A percentile compares a stretch with the other conserved stretches of the same genome.
Conservation (phyloP, 2,888 invertebrate genomes). For the Lasioglossum villosulum region DNA sequence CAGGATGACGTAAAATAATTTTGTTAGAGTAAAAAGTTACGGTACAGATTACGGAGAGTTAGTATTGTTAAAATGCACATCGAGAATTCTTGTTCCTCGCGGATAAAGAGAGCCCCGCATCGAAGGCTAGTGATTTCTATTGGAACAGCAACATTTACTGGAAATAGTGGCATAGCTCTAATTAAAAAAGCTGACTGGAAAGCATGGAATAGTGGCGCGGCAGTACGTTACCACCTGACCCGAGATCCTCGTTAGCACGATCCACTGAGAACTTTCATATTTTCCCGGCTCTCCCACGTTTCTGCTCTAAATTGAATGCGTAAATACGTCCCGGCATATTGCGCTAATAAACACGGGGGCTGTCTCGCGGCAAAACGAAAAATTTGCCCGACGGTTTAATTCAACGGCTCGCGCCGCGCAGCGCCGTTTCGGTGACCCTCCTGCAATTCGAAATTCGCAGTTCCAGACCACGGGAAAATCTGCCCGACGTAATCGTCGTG, state of each 20-base stretch:
- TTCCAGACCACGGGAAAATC: background rate
- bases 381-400: constrained; percentile 9
- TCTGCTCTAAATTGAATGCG: constrained; percentile 12
- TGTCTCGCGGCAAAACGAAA: background rate
- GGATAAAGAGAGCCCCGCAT: background rate
- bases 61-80: too few relatives aligned
- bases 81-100: background rate
- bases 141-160: background rate
- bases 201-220: background rate
- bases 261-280: constrained; percentile 5
- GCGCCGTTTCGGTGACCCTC: background rate
- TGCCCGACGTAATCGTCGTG: background rate
- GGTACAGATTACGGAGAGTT: background rate
- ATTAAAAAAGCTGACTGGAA: constrained; percentile 2
- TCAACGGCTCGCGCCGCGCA: background rate
- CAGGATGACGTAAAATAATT: background rate
- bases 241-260: constrained; percentile 14
- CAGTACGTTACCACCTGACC: background rate
- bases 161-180: background rate
- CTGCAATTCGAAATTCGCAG: constrained; percentile 5
- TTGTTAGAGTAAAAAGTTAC: background rate
- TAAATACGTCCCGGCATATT: constrained; percentile 5
- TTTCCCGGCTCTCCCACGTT: background rate
- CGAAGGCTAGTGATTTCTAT: background rate
- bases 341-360: constrained; percentile 28